phyloP scores from a whole-genome alignment of 2,888 invertebrate species.

The Folsomia candida region DNA sequence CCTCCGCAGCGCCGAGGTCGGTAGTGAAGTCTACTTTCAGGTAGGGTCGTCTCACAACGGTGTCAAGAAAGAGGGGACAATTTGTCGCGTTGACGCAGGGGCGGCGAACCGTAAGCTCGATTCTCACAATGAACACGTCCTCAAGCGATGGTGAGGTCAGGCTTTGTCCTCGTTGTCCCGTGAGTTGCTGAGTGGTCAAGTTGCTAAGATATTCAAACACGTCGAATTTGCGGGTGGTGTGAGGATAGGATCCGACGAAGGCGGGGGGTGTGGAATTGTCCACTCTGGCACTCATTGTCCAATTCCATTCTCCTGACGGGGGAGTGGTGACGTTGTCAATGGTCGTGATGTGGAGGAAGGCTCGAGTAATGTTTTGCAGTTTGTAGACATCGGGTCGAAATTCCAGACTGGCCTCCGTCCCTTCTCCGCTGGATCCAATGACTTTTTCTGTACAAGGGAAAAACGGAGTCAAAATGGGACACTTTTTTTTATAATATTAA shows the following conservation, averaged over 20 bases:
- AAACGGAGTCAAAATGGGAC: background rate
- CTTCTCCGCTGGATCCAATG: background rate
- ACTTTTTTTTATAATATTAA: too few relatives aligned
- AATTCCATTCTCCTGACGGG: background rate
- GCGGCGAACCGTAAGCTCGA: background rate
- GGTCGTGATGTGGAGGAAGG: conserved; percentile 2
- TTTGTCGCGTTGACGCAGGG: background rate
- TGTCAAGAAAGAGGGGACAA: background rate
- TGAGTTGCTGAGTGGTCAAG: background rate
- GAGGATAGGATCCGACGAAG: background rate
- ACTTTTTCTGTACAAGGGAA: background rate
- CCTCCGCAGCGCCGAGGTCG: background rate
- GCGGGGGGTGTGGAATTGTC: background rate
- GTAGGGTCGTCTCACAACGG: background rate
- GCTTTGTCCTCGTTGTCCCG: background rate
- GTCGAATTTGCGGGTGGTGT: background rate
- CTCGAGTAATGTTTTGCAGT: conserved; percentile 14
- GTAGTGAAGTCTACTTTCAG: background rate
- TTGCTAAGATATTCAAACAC: background rate
- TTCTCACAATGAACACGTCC: background rate
- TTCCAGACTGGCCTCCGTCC: background rate
- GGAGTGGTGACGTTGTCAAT: too few relatives aligned
- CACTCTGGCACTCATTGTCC: background rate
- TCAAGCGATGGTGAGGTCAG: background rate
- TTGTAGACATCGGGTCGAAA: background rate